Evolutionary conservation across 1,140 invertebrate species (phyloP).

Genomic region (Anadara kagoshimensis): DNA sequence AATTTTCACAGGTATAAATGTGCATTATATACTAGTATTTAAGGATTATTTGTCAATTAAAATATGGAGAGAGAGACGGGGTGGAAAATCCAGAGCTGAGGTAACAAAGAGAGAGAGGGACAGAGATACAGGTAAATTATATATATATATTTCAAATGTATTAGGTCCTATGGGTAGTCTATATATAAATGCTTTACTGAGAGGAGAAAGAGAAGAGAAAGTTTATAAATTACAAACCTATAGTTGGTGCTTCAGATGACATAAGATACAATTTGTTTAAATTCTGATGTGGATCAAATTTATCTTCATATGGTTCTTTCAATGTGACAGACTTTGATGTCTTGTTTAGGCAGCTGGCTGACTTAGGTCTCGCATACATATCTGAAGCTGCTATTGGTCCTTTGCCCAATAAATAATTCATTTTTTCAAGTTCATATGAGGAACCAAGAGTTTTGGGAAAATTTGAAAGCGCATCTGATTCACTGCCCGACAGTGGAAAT

Average conservation of each 20-base stretch:
- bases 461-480: constrained; percentile 25
- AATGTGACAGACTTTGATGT: constrained; percentile 7
- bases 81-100: too few relatives aligned
- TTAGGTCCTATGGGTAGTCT: too few relatives aligned
- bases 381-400: constrained; percentile 4
- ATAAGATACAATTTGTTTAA: constrained; percentile 41
- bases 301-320: constrained; percentile 6
- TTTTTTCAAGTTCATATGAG: constrained; percentile 21
- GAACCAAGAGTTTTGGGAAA: constrained; percentile 36
- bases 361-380: constrained; percentile 1
- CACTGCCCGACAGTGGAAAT: constrained; percentile 16
- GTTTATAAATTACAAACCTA: constrained; percentile 28
- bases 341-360: constrained; percentile 3
- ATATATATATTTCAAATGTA: too few relatives aligned
- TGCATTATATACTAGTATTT: too few relatives aligned
- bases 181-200: too few relatives aligned
- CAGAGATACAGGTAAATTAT: too few relatives aligned
- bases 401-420: constrained; percentile 8
- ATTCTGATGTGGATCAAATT: constrained; percentile 3
- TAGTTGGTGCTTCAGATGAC: constrained; percentile 41
- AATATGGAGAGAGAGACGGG: too few relatives aligned
- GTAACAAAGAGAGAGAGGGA: too few relatives aligned
- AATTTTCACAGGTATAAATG: too few relatives aligned
- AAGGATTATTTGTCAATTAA: too few relatives aligned
- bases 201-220: too few relatives aligned